Evolutionary conservation across 2,888 invertebrate species (phyloP).

Genomic region (Muschampia staudingeri): DNA sequence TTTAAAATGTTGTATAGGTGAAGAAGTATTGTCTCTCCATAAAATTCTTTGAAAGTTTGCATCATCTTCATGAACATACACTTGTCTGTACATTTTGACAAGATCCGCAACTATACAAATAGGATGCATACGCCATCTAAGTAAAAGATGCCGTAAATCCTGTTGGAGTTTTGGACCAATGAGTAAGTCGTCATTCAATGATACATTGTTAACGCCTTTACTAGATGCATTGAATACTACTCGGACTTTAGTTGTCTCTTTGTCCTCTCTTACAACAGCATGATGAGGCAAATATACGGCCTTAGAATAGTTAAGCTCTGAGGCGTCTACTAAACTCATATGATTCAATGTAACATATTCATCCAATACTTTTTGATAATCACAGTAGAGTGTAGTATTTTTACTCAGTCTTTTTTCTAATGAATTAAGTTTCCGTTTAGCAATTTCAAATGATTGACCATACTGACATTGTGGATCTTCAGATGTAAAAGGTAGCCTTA

Average conservation of each 20-base stretch:
- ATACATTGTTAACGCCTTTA: too few species aligned
- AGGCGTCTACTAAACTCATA: background rate
- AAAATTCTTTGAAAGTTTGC: background rate
- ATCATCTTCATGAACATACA: background rate
- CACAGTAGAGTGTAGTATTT: background rate
- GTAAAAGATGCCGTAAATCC: constrained; percentile 52
- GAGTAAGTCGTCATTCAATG: constrained; percentile 57
- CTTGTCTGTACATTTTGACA: background rate
- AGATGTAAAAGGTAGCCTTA: too few species aligned
- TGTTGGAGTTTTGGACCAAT: constrained; percentile 52
- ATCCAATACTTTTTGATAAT: background rate
- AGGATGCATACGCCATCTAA: constrained; percentile 7
- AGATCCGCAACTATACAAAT: background rate
- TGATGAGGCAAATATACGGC: background rate
- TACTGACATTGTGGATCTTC: background rate
- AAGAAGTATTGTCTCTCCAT: background rate
- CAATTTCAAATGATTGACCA: constrained; percentile 22
- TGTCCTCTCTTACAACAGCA: too few species aligned
- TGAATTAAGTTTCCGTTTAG: constrained; percentile 2
- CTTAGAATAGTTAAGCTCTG: background rate
- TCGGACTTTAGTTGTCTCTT: too few species aligned
- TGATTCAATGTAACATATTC: constrained; percentile 13
- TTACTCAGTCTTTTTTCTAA: constrained; percentile 30
- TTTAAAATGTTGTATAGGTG: background rate
- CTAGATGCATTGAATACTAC: too few species aligned